Conservation (phyloP, 2,888 invertebrate species). For the Chalcis sispes region DNA sequence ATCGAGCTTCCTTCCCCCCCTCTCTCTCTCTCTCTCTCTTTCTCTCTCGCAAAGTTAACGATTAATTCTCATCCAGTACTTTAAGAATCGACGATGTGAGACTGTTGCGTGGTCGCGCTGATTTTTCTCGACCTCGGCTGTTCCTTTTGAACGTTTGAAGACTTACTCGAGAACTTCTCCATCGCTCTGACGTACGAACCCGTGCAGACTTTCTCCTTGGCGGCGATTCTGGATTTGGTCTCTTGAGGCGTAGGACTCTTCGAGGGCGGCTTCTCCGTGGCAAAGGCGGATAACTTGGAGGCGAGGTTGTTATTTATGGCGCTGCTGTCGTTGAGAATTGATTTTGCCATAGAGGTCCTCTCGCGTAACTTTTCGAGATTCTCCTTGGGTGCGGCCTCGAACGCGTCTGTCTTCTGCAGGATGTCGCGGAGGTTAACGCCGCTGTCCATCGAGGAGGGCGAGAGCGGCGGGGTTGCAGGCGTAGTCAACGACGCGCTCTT, state of each 20-base stretch:
- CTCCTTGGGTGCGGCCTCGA: constrained; percentile 67
- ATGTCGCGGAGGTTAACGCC: constrained; percentile 72
- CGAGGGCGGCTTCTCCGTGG: constrained; percentile 52
- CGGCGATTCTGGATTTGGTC: constrained; percentile 33
- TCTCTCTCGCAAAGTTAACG: too few species aligned
- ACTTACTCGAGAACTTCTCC: constrained; percentile 72
- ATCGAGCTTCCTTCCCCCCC: background rate
- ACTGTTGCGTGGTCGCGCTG: constrained; percentile 18
- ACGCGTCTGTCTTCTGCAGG: constrained; percentile 66
- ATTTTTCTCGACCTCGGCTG: constrained; percentile 36
- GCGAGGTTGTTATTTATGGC: constrained; percentile 36
- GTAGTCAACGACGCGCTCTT: background rate
- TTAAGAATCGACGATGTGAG: constrained; percentile 25
- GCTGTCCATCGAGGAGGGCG: constrained; percentile 60
- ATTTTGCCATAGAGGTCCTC: constrained; percentile 70
- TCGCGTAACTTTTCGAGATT: constrained; percentile 72
- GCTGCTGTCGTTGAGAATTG: constrained; percentile 67
- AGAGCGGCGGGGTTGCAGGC: constrained; percentile 32
- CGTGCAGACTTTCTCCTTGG: constrained; percentile 75
- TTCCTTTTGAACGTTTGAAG: constrained; percentile 3
- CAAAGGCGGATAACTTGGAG: constrained; percentile 48
- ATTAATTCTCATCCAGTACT: background rate
- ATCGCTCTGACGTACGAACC: constrained; percentile 76
- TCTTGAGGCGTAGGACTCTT: constrained; percentile 55
- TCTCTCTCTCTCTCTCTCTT: background rate